phyloP scores from a whole-genome alignment of 2,888 invertebrate species.

The Agrotis ipsilon region DNA sequence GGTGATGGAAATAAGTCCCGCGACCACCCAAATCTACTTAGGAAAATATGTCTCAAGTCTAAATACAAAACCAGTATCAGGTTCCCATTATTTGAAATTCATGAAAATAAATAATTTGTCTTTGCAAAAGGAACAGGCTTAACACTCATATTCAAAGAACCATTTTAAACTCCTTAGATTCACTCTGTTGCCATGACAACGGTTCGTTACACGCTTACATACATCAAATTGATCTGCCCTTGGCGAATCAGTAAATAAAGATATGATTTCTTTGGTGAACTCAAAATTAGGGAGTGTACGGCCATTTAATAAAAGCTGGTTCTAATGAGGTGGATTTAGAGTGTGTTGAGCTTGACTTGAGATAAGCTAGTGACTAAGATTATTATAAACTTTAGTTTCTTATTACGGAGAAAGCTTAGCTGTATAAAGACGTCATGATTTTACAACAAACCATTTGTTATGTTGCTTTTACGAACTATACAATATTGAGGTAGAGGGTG shows the following conservation, averaged over 20 bases:
- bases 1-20: too few relatives aligned
- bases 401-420: constrained; percentile 14
- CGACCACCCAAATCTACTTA: neutral
- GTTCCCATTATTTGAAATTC: neutral
- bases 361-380: too few relatives aligned
- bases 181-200: too few relatives aligned
- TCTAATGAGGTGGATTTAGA: too few relatives aligned
- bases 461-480: neutral
- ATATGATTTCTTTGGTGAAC: too few relatives aligned
- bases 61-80: constrained; percentile 6
- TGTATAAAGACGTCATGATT: neutral
- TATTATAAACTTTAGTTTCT: neutral
- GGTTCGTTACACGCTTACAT: too few relatives aligned
- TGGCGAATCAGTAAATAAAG: too few relatives aligned
- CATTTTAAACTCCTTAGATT: too few relatives aligned
- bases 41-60: neutral
- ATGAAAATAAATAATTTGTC: neutral
- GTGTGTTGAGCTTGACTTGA: too few relatives aligned
- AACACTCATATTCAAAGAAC: neutral
- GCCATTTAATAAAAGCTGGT: too few relatives aligned
- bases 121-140: neutral
- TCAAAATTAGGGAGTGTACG: too few relatives aligned
- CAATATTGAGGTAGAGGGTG: neutral
- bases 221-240: too few relatives aligned
- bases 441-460: constrained; percentile 10